These are phyloP conservation scores for Vulpes vulpes DNA, from an alignment of 2,113 vertebrate genomes.

Conservation along the genomic window DNA sequence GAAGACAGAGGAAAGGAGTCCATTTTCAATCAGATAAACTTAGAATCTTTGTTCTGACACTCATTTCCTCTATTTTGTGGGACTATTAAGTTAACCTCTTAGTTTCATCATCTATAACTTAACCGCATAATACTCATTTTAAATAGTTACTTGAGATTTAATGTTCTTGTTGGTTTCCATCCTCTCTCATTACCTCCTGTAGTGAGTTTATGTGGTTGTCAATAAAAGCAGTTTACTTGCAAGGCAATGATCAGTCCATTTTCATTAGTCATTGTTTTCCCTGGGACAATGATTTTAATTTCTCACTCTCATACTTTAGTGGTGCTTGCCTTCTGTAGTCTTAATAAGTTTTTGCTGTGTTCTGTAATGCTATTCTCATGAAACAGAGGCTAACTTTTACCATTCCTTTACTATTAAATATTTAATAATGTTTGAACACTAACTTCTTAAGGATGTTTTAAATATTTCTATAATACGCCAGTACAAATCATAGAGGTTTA, in stretches of 20 bases:
- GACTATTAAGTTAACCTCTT: not conserved
- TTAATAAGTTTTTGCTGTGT: conserved; percentile 39
- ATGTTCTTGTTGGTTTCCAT: not conserved
- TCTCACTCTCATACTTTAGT: not conserved
- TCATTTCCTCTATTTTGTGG: not conserved
- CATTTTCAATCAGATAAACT: not conserved
- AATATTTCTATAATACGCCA: conserved; percentile 68
- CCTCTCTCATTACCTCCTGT: not conserved
- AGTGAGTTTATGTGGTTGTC: not conserved
- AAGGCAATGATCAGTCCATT: not conserved
- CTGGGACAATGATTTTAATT: conserved; percentile 23
- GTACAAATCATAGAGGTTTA: conserved; percentile 65
- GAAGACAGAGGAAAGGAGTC: too few species aligned
- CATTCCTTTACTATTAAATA: conserved; percentile 71
- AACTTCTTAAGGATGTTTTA: conserved; percentile 68
- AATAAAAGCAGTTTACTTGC: conserved; percentile 46
- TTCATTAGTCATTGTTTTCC: conserved; percentile 26
- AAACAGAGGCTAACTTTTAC: conserved; percentile 58
- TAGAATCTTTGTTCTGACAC: not conserved
- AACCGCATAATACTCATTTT: not conserved
- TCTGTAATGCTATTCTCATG: not conserved
- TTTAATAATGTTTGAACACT: conserved; percentile 70
- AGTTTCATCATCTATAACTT: conserved; percentile 3
- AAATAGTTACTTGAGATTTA: not conserved
- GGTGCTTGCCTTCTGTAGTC: not conserved